A percentile compares a stretch with the other conserved stretches of the same genome.
phyloP scores from a whole-genome alignment of 2,113 vertebrate species.

The Chlorocebus sabaeus region DNA sequence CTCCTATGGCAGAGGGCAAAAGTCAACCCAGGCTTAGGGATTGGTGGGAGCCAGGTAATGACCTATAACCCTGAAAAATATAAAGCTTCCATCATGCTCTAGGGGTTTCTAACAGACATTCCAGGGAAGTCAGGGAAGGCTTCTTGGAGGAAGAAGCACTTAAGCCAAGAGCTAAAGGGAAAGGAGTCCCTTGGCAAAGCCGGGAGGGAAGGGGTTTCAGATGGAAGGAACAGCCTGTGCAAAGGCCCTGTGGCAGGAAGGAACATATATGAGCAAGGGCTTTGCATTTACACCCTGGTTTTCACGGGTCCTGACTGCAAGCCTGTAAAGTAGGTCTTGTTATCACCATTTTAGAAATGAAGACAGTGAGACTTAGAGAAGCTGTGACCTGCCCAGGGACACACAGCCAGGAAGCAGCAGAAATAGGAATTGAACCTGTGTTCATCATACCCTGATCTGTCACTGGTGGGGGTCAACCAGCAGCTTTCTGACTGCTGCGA shows the following conservation, averaged over 20 bases:
- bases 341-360: background rate
- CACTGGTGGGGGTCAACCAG: background rate
- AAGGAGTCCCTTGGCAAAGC: background rate
- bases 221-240: background rate
- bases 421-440: background rate
- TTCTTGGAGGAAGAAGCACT: background rate
- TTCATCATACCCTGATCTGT: background rate
- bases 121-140: background rate
- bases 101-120: background rate
- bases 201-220: background rate
- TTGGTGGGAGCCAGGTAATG: background rate
- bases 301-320: background rate
- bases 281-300: background rate
- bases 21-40: background rate
- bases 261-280: too few relatives aligned
- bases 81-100: background rate
- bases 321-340: background rate
- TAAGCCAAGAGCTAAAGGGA: background rate
- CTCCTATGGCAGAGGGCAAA: background rate
- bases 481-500: background rate
- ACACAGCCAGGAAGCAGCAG: background rate
- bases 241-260: conserved; percentile 27
- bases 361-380: background rate
- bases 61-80: background rate
- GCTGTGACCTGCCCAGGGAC: background rate